Conservation (phyloP, 1,140 invertebrate species). For the Drosophila virilis region DNA sequence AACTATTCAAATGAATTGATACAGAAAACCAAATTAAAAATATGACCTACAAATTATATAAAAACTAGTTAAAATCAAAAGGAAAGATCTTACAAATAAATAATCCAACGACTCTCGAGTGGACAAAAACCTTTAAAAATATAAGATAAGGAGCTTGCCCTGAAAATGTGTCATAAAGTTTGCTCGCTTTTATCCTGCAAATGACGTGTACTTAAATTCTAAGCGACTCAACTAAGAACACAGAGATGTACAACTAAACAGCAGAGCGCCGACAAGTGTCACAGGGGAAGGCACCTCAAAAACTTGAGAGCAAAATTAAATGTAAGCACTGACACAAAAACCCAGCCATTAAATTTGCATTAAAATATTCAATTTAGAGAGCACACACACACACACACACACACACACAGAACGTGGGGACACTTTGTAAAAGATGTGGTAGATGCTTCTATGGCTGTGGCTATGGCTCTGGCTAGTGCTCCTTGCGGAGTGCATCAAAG, state of each 20-base stretch:
- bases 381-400: conserved; percentile 9
- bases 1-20: too few relatives aligned
- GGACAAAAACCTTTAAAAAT: too few relatives aligned
- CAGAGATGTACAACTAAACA: not conserved
- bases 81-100: too few relatives aligned
- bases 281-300: conserved; percentile 32
- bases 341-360: conserved; percentile 76
- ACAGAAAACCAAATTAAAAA: too few relatives aligned
- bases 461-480: conserved; percentile 6
- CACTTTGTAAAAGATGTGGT: conserved; percentile 41
- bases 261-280: not conserved
- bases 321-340: conserved; percentile 49
- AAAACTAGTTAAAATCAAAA: too few relatives aligned
- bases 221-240: conserved; percentile 8
- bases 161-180: conserved; percentile 21
- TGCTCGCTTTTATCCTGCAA: conserved; percentile 46
- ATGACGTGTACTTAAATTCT: conserved; percentile 35
- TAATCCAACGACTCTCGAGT: too few relatives aligned
- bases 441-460: conserved; percentile 35
- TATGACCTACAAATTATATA: too few relatives aligned
- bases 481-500: conserved; percentile 58
- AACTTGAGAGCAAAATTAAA: conserved; percentile 66
- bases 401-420: conserved; percentile 1
- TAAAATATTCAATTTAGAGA: conserved; percentile 75
- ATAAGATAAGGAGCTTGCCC: not conserved